Base-by-base conservation (phyloP, 2,797 vertebrate genomes). In the Myotis daubentonii region DNA sequence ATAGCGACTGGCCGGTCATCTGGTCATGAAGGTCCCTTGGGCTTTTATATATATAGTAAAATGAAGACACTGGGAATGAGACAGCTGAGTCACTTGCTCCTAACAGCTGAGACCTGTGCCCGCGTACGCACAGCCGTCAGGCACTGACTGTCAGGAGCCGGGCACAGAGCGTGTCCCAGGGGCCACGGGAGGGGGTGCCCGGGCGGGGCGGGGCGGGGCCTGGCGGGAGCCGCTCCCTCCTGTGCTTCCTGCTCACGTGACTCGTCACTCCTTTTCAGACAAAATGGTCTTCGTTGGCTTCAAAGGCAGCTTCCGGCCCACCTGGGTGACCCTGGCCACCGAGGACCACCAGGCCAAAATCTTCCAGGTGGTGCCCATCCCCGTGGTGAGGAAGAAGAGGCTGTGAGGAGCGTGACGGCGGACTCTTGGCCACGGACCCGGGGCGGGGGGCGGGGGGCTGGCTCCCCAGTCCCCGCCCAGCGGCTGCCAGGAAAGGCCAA, bases 261-360 rank as follows among this genome's bases (percentile, higher is more conserved):
- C 53, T 85, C 30, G 28, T 20, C 0, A 0, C 82, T 88, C 36
- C 10, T 94, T 97, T 98, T 49, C 98, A 99, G 99, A 99, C 80
- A 99, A 99, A 96, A 94, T 99, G 98, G 98, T 97, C 1, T 99
- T 99, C 76, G 98, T 99, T 0, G 99, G 99, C 87, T 99, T 99
- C 98, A 99, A 99, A 95, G 99, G 99, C 92, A 97, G 97, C 91
- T 99, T 99, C 97, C 98, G 71, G 53, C 99, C 99, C 0, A 98
- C 98, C 94, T 99, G 99, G 99, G 98, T 99, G 95, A 99, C 98
- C 68, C 94, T 99, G 98, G 98, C 98, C 88, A 98, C 98, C 0
- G 97, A 98, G 0, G 97, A 98, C 7, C 98, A 99, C 55, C 98
- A 98, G 0, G 99, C 99, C 78, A 99, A 99, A 96, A 98, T 99